phyloP scores from a whole-genome alignment of 2,888 invertebrate species.

The Andrena camellia region DNA sequence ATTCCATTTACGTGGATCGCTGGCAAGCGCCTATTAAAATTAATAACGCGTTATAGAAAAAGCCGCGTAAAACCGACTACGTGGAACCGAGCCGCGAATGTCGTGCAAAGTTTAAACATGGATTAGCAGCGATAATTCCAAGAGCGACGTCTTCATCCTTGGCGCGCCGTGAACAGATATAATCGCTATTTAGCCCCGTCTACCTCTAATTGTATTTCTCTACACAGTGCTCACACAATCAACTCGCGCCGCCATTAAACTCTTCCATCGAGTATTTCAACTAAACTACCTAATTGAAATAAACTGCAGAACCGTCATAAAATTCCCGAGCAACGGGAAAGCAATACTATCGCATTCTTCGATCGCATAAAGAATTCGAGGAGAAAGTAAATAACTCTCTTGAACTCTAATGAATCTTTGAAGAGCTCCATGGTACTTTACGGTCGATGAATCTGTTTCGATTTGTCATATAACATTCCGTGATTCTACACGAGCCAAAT shows the following conservation, averaged over 20 bases:
- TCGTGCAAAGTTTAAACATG: too few species aligned
- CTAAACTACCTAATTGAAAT: neutral
- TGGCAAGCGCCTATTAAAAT: slow-evolving; percentile 1
- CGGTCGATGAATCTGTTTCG: too few species aligned
- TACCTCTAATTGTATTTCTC: neutral
- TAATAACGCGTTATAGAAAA: slow-evolving; percentile 8
- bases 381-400: too few species aligned
- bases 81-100: neutral
- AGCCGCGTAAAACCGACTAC: neutral
- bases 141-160: neutral
- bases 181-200: neutral
- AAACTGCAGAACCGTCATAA: neutral
- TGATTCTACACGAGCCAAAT: neutral
- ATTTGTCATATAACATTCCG: too few species aligned
- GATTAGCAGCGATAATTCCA: neutral
- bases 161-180: neutral
- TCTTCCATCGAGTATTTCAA: neutral
- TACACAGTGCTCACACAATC: neutral
- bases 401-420: too few species aligned
- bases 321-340: neutral
- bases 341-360: too few species aligned
- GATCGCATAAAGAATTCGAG: too few species aligned
- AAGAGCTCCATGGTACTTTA: too few species aligned
- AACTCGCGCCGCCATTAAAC: neutral
- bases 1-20: neutral